Evolutionary conservation across 2,888 invertebrate species (phyloP), one percentile per base, ranked within the genome.

Genomic region (Oscheius myriophilus): DNA sequence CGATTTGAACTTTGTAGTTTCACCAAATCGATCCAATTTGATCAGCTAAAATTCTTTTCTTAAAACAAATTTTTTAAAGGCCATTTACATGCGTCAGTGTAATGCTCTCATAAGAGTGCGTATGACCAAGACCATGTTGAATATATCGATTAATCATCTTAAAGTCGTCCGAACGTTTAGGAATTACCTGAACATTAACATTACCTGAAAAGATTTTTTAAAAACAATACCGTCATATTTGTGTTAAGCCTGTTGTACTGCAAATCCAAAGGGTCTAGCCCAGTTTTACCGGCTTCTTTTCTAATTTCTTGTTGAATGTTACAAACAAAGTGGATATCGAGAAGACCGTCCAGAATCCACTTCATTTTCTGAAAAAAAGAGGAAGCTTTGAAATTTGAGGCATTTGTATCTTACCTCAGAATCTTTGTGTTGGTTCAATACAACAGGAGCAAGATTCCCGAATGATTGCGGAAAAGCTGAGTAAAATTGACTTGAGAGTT

Each of bases 281-380:
- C 62, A 18, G 16, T 2, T 39, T 2, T n/a, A 1, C 1, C 12
- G 14, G 43, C 45, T 6, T 45, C 54, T 53, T 21, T 54, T 51
- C 49, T 26, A 45, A 46, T 21, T 16, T 33, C n/a, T n/a, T n/a
- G n/a, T n/a, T n/a, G n/a, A n/a, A 98, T 88, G 83, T 90, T 93
- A 88, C 95, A 97, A 0, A 97, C 97, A 62, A 96, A 91, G 88
- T 97, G 96, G 78, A 98, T 93, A 87, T 98, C 97, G 83, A 95
- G 89, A 66, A 98, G 88, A 74, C 92, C 93, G 83, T 96, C 95
- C 73, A 98, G 88, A 95, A 97, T 95, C 77, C 92, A 92, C 16
- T 90, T 87, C 88, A 92, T 92, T 75, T 88, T 86, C 91, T 91
- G 85, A 26, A 86, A 78, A 18, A 43, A 14, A 53, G 12, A 42